phyloP scores from a whole-genome alignment of 2,888 invertebrate species.

The Scaptomyza parva region DNA sequence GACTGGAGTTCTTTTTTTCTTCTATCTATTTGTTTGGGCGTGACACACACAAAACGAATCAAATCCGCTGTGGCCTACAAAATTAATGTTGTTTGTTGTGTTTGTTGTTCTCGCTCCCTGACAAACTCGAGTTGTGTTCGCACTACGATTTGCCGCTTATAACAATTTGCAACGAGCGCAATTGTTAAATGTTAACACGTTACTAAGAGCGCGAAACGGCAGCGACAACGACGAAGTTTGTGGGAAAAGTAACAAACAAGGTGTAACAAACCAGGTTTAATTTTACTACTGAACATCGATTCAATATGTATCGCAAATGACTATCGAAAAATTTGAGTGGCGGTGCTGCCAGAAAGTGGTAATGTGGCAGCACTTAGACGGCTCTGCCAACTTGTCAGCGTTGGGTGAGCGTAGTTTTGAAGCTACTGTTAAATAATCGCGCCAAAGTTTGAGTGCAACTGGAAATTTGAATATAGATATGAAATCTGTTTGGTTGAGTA shows the following conservation, averaged over 20 bases:
- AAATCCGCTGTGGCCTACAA: constrained; percentile 52
- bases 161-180: constrained; percentile 65
- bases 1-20: constrained; percentile 27
- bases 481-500: neutral
- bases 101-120: constrained; percentile 29
- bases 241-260: constrained; percentile 53
- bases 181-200: constrained; percentile 55
- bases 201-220: constrained; percentile 50
- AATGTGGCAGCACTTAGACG: constrained; percentile 13
- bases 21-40: constrained; percentile 59
- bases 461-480: constrained; percentile 37
- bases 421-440: constrained; percentile 16
- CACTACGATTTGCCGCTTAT: constrained; percentile 2
- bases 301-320: constrained; percentile 27
- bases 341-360: constrained; percentile 19
- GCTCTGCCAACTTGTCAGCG: constrained; percentile 33
- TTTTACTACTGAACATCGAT: constrained; percentile 56
- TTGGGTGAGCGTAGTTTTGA: constrained; percentile 37
- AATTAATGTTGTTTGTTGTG: constrained; percentile 47
- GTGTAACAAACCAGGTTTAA: constrained; percentile 59
- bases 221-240: constrained; percentile 40
- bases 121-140: constrained; percentile 38
- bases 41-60: constrained; percentile 64
- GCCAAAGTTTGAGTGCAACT: constrained; percentile 25
- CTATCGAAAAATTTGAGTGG: constrained; percentile 25